phyloP scores from a whole-genome alignment of 2,888 invertebrate species.

The Drosophila meridiana region DNA sequence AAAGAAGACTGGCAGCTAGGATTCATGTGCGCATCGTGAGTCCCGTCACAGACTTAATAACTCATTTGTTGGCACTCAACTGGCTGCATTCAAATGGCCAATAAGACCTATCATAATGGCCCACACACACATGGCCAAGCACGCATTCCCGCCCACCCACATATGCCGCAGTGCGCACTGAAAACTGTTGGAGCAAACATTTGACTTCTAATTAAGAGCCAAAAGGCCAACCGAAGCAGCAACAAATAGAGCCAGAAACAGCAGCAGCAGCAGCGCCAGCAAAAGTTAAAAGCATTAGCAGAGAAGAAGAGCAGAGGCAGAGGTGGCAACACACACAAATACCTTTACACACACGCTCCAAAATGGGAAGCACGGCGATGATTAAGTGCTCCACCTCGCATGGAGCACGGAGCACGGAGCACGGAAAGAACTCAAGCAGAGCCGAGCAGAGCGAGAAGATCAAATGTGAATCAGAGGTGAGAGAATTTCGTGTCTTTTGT shows the following conservation, averaged over 20 bases:
- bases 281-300: neutral
- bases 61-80: constrained; percentile 71
- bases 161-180: constrained; percentile 58
- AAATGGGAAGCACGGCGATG: constrained; percentile 52
- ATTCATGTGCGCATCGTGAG: constrained; percentile 37
- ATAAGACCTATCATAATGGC: constrained; percentile 65
- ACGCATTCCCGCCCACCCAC: constrained; percentile 35
- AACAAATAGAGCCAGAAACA: constrained; percentile 10
- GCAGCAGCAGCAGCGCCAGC: neutral
- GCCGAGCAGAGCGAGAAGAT: neutral
- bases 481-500: neutral
- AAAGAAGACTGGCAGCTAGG: constrained; percentile 2
- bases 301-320: constrained; percentile 14
- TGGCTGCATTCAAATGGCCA: constrained; percentile 76
- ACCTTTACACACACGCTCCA: constrained; percentile 48
- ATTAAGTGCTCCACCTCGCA: constrained; percentile 70
- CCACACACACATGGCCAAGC: constrained; percentile 6
- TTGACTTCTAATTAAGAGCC: constrained; percentile 78
- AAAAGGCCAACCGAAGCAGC: constrained; percentile 46
- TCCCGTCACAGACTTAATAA: constrained; percentile 67
- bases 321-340: constrained; percentile 52
- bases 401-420: constrained; percentile 15
- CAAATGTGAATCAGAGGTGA: neutral
- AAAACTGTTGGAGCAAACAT: constrained; percentile 70
- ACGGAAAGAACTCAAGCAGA: constrained; percentile 16